Evolutionary conservation across 2,888 invertebrate species (phyloP), one percentile per base, ranked within the genome.

Genomic region (Meghimatium bilineatum): DNA sequence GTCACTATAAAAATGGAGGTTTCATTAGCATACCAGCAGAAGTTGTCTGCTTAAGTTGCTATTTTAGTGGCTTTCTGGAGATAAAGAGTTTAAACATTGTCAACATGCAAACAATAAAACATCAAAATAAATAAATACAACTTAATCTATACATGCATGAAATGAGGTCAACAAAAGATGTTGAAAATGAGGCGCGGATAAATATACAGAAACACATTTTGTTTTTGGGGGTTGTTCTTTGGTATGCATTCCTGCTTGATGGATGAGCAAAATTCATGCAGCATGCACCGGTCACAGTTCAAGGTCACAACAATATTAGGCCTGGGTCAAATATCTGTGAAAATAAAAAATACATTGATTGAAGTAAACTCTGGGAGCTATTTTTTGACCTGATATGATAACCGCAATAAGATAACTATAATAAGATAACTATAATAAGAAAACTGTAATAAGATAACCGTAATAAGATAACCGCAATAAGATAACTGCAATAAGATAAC

Each of bases 261-360:
- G 38, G 66, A 5, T 26, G 44, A 23, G 66, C 78, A 44, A 23
- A 78, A 14, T 67, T 78, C 78, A 78, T 78, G 78, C 78, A 67
- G 78, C 78, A 78, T 78, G 78, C 78, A 67, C 32, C 1, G 78
- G 67, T 78, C 78, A 78, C 66, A 78, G 78, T 60, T 60, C 77
- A 78, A 44, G 78, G 32, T 78, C 78, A 78, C n/a, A 36, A 78
- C n/a, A 63, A 78, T 23, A 67, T 66, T 49, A 78, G 78, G 78
- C 44, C 67, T 49, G 20, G 67, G 78, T 78, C 78, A 78, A 78
- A 78, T 38, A 78, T 78, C 78, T 78, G 78, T 38, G 78, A 78
- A 44, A 78, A 67, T n/a, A 78, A 63, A 32, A 78, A 66, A 36
- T 20, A 36, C 14, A 77, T 34, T 17, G 34, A 23, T 34, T 60